Percentiles rank a stretch among this genome's conserved stretches.
phyloP scores from a whole-genome alignment of 1,140 invertebrate species.

The Platyura marginata region DNA sequence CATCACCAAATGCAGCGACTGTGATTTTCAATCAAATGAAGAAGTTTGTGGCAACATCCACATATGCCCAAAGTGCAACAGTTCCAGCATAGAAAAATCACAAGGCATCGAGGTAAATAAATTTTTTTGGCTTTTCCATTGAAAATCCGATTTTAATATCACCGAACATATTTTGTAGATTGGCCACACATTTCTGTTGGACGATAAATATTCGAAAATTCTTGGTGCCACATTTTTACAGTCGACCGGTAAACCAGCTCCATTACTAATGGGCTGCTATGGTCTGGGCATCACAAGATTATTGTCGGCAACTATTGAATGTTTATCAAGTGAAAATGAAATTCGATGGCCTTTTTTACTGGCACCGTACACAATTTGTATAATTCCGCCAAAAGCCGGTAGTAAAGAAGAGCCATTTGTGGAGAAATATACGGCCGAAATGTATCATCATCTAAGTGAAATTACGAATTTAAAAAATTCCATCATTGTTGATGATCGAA shows the following conservation, averaged over 20 bases:
- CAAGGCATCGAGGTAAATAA: too few species aligned
- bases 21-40: slow-evolving; percentile 35
- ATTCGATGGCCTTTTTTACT: slow-evolving; percentile 57
- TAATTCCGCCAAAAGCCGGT: slow-evolving; percentile 66
- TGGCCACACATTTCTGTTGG: slow-evolving; percentile 74
- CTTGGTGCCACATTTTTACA: slow-evolving; percentile 37
- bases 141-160: too few species aligned
- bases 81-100: too few species aligned
- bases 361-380: slow-evolving; percentile 59
- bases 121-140: too few species aligned
- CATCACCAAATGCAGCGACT: slow-evolving; percentile 43
- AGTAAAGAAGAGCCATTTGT: slow-evolving; percentile 43
- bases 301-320: slow-evolving; percentile 58
- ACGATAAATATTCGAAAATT: slow-evolving; percentile 58
- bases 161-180: too few species aligned
- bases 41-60: slow-evolving; percentile 20
- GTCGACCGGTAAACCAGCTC: slow-evolving; percentile 24
- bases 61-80: slow-evolving; percentile 31
- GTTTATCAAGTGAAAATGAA: slow-evolving; percentile 41
- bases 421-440: slow-evolving; percentile 26
- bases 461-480: slow-evolving; percentile 33
- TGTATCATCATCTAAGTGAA: slow-evolving; percentile 30
- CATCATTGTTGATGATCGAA: slow-evolving; percentile 63
- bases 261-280: slow-evolving; percentile 69
- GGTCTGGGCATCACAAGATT: slow-evolving; percentile 76